Conservation (phyloP, 37 sponge, comb jelly and placozoan genomes). For the Haliclona indistincta region DNA sequence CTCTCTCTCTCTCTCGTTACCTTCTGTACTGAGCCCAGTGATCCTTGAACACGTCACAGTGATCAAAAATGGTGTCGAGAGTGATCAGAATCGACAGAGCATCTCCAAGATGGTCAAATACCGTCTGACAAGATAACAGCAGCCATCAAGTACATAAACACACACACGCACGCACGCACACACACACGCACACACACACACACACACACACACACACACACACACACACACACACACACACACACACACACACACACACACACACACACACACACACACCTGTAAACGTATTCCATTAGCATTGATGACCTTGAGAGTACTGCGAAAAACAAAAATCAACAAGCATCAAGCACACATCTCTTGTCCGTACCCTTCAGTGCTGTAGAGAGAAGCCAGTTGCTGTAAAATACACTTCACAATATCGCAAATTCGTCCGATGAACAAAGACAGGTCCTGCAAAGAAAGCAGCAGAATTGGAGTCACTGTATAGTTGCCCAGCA, state of each 20-base stretch:
- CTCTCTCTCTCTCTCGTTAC: constrained; percentile 20
- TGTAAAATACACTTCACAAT: constrained; percentile 71
- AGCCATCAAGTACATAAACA: neutral
- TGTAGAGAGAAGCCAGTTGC: constrained; percentile 78
- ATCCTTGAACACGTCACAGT: constrained; percentile 53
- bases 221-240: constrained; percentile 13
- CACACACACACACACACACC: constrained; percentile 27
- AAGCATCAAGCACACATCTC: neutral
- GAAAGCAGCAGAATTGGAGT: neutral
- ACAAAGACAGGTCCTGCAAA: constrained; percentile 76
- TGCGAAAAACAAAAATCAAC: neutral
- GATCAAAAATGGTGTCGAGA: constrained; percentile 82
- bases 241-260: constrained; percentile 5
- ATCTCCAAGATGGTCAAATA: constrained; percentile 87
- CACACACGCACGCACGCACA: constrained; percentile 5
- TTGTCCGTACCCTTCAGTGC: constrained; percentile 19
- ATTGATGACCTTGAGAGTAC: constrained; percentile 34
- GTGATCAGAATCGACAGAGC: constrained; percentile 86
- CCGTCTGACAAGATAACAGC: constrained; percentile 52
- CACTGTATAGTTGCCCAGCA: neutral
- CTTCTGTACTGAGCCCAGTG: constrained; percentile 96
- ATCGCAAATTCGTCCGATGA: constrained; percentile 77
- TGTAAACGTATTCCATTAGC: constrained; percentile 56
- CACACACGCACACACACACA: constrained; percentile 13
- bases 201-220: neutral